These are phyloP conservation scores for Physocephala rufipes DNA, from an alignment of 2,888 invertebrate genomes.

Conservation along the genomic window DNA sequence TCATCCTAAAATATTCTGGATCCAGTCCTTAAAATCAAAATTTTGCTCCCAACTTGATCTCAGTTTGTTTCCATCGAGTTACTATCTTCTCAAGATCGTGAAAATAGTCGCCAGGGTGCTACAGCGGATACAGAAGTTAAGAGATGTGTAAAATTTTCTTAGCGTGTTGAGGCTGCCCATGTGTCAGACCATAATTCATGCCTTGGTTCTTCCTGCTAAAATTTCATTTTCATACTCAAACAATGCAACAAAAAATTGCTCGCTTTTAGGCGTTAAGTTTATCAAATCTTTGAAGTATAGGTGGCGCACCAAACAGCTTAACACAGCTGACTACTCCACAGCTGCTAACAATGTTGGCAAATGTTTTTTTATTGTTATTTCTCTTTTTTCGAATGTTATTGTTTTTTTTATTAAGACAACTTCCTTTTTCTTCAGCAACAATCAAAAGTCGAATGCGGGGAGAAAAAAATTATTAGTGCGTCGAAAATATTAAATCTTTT, in stretches of 20 bases:
- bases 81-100: too few species aligned
- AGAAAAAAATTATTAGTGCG: slow-evolving; percentile 5
- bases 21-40: too few species aligned
- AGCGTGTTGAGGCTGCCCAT: too few species aligned
- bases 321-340: slow-evolving; percentile 15
- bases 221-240: too few species aligned
- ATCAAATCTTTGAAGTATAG: background rate
- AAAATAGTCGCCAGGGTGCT: too few species aligned
- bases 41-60: too few species aligned
- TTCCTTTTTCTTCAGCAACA: background rate
- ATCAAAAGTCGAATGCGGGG: slow-evolving; percentile 16
- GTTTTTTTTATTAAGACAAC: background rate
- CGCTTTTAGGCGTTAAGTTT: background rate
- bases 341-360: slow-evolving; percentile 29
- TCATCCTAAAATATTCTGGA: too few species aligned
- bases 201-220: too few species aligned
- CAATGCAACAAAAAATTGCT: background rate
- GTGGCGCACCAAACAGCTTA: slow-evolving; percentile 15
- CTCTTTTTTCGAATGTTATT: background rate
- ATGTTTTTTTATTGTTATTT: slow-evolving; percentile 4
- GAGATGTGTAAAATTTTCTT: too few species aligned
- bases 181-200: too few species aligned
- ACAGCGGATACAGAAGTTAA: too few species aligned
- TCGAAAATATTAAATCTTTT: background rate
- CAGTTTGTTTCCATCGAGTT: too few species aligned